These are phyloP conservation scores for Odontocolon sp. DNA, from an alignment of 2,888 invertebrate species.

Conservation along the genomic window DNA sequence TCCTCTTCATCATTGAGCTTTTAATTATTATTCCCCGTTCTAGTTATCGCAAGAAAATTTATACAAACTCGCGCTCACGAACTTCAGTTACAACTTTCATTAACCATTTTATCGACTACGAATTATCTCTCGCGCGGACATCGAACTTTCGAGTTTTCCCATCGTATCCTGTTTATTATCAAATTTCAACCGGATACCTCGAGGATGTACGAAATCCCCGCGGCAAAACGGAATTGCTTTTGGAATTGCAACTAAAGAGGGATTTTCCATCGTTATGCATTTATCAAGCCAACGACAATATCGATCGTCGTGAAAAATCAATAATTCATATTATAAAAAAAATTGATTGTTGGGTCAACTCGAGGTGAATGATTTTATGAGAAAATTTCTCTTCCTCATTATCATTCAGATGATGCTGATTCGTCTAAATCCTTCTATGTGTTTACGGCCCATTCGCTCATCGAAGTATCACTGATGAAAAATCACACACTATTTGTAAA, in stretches of 20 bases:
- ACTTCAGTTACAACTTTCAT: no score
- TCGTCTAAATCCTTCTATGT: no score
- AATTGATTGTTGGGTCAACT: no score
- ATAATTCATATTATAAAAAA: background rate
- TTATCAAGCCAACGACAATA: conserved; percentile 46
- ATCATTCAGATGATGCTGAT: no score
- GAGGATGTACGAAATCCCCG: background rate
- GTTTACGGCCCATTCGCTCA: background rate
- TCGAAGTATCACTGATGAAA: conserved; percentile 2
- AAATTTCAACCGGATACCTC: conserved; percentile 27
- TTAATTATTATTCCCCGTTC: conserved; percentile 32
- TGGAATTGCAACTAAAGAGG: conserved; percentile 21
- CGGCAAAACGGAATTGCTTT: conserved; percentile 38
- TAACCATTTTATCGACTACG: no score
- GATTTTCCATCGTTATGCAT: conserved; percentile 47
- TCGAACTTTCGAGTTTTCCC: background rate
- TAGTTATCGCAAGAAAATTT: conserved; percentile 18
- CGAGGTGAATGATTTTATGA: no score
- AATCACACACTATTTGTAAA: conserved; percentile 28
- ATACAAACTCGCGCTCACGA: background rate
- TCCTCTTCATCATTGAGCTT: background rate
- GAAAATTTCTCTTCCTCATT: no score
- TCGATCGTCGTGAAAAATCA: conserved; percentile 29
- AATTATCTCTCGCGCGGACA: background rate
- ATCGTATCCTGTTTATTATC: conserved; percentile 49